Base-by-base conservation (phyloP, 2,113 vertebrate species). In the Tretioscincus oriximinensis region DNA sequence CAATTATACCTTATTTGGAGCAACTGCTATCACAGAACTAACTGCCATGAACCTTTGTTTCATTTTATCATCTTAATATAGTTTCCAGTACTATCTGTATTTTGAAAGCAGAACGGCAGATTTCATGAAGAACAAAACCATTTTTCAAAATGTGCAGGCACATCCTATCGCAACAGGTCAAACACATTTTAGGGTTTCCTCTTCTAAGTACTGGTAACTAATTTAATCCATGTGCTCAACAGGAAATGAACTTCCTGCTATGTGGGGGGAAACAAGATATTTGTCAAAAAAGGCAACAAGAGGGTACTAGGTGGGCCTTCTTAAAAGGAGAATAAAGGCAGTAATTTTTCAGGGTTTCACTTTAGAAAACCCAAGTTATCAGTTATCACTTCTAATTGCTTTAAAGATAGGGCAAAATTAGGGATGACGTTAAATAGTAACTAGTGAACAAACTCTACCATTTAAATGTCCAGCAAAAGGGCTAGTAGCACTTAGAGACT, bases 201-300 rank as follows among this genome's bases (percentile, higher is more conserved):
- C 71, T 81, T 85, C 74, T 65, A 65, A 61, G 0, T 54, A 35
- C 21, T 9, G 49, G n/a, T 21, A 73, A 0, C 54, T 78, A 78
- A 70, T 70, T 41, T 78, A 54, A 0, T 70, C 54, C 68, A 72
- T 0, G 1, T 0, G 0, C 28, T 67, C 0, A 79, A 0, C 31
- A 87, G 87, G 85, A 88, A 86, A 85, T 41, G 28, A 69, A 71
- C 80, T 88, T 91, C 81, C 88, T 76, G 71, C 60, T 64, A 77
- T 77, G 11, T 66, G 72, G 51, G 41, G 60, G 7, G 73, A 66
- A 79, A 8, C 1, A 11, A 87, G 85, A 72, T n/a, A 69, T 84
- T 87, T 72, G 82, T 87, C 84, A 86, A 77, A 77, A 78, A 77
- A 63, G 29, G 1, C 14, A 71, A 75, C 18, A 49, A 26, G 11